Evolutionary conservation across 1,140 invertebrate genomes (phyloP), one percentile per base, ranked within the genome.

Genomic region (Brachionus koreanus): DNA sequence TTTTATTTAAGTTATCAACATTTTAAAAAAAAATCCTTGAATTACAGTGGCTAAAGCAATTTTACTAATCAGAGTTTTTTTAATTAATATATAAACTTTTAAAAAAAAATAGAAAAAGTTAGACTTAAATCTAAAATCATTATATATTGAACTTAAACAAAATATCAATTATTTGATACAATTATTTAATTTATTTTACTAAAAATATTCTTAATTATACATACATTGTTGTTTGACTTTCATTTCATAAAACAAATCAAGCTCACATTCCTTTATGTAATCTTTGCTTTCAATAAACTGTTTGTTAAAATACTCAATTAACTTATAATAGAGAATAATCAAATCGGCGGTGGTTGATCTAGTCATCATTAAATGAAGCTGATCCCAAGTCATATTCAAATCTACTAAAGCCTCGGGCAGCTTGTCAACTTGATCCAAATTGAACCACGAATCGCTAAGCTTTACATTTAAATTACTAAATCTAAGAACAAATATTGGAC

Each of bases 341-440:
- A 98, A 89, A 89, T 98, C 96, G 0, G 95, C 94, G 0, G 95
- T 98, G 0, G 96, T 98, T 29, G 95, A 97, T 87, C 96, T 94
- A 13, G 94, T 95, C 85, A 98, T 97, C 91, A 98, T 93, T 25
- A 98, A 91, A 89, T 98, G 96, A 12, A 97, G 90, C 87, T 97
- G 95, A 86, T 97, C 95, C 96, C 96, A 98, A 49, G 82, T 91
- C 43, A 98, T 89, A 85, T 95, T 93, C 16, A 95, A 95, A 87
- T 97, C 94, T 85, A 96, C 93, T 86, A 97, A 94, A 85, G 98
- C 43, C 19, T 49, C 65, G 10, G 43, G 52, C 16, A 35, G 16
- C 43, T n/a, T 13, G 19, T 69, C 65, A 0, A 12, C 16, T n/a
- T 16, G 65, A 3, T 69, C 69, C 25, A 23, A 25, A 16, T 77